These are phyloP conservation scores for Aulostomus chinensis DNA, from an alignment of 2,797 vertebrate genomes.

Conservation along the genomic window DNA sequence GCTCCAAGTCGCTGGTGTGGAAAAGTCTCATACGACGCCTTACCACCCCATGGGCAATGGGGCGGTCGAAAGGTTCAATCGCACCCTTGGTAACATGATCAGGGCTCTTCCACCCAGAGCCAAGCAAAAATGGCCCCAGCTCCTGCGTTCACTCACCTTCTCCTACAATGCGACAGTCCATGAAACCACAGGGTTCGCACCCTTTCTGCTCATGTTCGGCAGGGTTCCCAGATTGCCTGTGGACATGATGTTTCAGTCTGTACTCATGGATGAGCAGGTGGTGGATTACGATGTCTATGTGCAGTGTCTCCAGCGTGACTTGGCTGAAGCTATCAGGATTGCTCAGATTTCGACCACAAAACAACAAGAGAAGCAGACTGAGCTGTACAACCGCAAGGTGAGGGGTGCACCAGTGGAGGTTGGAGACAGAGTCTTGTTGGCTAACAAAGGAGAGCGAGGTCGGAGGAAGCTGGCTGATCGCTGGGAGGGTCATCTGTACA, in stretches of 20 bases:
- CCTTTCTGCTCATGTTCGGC: conserved; percentile 22
- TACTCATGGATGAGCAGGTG: conserved; percentile 4
- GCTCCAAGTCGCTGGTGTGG: conserved; percentile 2
- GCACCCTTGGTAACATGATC: conserved; percentile 16
- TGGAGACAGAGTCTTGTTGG: too few relatives aligned
- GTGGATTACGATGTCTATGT: conserved; percentile 5
- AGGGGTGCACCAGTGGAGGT: too few relatives aligned
- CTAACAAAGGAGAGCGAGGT: too few relatives aligned
- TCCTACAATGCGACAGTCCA: conserved; percentile 13
- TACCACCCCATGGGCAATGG: too few relatives aligned
- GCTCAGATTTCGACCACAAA: background rate
- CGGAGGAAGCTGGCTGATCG: too few relatives aligned
- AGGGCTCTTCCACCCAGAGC: conserved; percentile 2
- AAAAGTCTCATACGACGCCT: conserved; percentile 9
- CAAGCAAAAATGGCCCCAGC: conserved; percentile 16
- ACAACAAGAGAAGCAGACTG: too few relatives aligned
- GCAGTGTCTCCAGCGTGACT: background rate
- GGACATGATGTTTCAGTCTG: conserved; percentile 20
- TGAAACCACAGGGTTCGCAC: conserved; percentile 7
- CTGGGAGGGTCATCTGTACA: too few relatives aligned
- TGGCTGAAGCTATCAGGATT: background rate
- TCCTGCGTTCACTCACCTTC: conserved; percentile 10
- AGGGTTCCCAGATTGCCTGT: conserved; percentile 11
- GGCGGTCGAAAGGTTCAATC: background rate
- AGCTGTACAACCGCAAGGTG: too few relatives aligned